Evolutionary conservation across 2,113 vertebrate species (phyloP), one percentile per base, ranked within the genome.

Genomic region (Tor tambroides): DNA sequence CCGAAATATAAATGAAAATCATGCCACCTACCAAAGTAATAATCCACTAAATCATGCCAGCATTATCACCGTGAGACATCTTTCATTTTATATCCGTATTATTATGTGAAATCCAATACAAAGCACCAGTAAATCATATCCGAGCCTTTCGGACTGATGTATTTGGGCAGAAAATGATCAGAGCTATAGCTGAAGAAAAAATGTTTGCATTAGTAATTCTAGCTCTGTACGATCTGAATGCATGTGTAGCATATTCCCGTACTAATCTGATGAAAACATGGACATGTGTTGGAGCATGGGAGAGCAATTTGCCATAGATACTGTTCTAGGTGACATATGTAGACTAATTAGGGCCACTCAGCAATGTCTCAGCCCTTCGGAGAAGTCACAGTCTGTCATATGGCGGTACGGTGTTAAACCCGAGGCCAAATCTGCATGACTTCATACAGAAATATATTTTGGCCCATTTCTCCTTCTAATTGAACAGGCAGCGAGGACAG

Each of bases 301-400:
- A 28, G 26, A 74, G 74, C n/a, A 65, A 35, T 80, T 69, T 51
- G 80, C 79, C 61, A 65, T 80, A 88, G 32, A 61, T 74, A 85
- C 54, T 77, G 78, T 87, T 87, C 75, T 80, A 80, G 84, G 54
- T 75, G 87, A 65, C 86, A 86, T 86, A 84, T 75, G 80, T 35
- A 46, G 80, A 72, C 80, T 89, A 89, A 89, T 89, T 89, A 88
- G 75, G 67, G 80, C 71, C 80, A 65, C 77, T 89, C 84, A 79
- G 78, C 79, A 51, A 77, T 72, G 46, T 85, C 80, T 84, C 32
- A 82, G 86, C 69, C 65, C 63, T 83, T 84, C 17, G 69, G 82
- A 75, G 71, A 89, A 87, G 86, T 83, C 67, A 69, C 80, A 80
- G 56, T 67, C 84, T n/a, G 75, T 89, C 80, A 69, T 88, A 88